Evolutionary conservation across 1,140 invertebrate species (phyloP).

Genomic region (Drosophila erecta): DNA sequence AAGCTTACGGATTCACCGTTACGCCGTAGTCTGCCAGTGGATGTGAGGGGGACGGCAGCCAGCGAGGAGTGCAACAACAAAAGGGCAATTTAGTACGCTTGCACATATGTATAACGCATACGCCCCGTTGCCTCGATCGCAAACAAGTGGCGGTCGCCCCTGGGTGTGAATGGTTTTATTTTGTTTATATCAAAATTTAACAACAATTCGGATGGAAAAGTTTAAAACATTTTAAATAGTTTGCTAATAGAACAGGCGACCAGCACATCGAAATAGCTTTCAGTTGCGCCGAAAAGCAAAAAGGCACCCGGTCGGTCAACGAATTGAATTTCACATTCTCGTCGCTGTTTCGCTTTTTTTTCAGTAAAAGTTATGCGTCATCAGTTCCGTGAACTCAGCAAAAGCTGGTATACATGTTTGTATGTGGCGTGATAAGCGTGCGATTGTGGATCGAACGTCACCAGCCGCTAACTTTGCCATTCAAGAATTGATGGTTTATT

Average conservation of each 20-base stretch:
- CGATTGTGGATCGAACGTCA: neutral
- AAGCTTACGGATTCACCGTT: slow-evolving; percentile 77
- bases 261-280: slow-evolving; percentile 33
- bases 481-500: too few relatives aligned
- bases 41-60: neutral
- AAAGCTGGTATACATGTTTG: neutral
- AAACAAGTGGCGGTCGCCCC: slow-evolving; percentile 2
- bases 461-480: neutral
- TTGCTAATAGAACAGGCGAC: slow-evolving; percentile 78
- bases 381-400: neutral
- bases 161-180: slow-evolving; percentile 64
- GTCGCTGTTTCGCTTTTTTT: slow-evolving; percentile 24
- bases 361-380: slow-evolving; percentile 39
- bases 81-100: slow-evolving; percentile 31
- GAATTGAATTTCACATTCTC: slow-evolving; percentile 25
- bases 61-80: slow-evolving; percentile 12
- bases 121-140: slow-evolving; percentile 1
- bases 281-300: slow-evolving; percentile 23
- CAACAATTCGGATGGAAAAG: slow-evolving; percentile 64
- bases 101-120: slow-evolving; percentile 2
- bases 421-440: neutral
- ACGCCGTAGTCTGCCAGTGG: slow-evolving; percentile 48
- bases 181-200: slow-evolving; percentile 71
- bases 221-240: slow-evolving; percentile 84
- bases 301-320: slow-evolving; percentile 16